phyloP scores from a whole-genome alignment of 2,113 vertebrate genomes.

The Ageneiosus marmoratus region DNA sequence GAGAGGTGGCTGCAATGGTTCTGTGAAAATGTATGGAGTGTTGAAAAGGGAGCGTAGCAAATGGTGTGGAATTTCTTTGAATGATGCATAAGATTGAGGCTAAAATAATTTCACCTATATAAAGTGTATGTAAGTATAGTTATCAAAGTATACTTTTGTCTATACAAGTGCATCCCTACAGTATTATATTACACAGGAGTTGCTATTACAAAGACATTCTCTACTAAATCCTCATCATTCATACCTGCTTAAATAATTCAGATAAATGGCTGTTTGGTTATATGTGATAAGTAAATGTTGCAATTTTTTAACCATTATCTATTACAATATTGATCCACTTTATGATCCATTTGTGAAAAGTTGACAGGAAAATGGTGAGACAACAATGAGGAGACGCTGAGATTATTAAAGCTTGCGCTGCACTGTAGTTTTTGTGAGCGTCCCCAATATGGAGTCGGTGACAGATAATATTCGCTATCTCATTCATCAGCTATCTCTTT shows the following conservation, averaged over 20 bases:
- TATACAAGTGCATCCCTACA: not conserved
- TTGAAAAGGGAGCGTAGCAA: constrained; percentile 14
- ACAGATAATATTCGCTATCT: constrained; percentile 48
- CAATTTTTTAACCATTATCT: not conserved
- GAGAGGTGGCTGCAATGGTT: constrained; percentile 47
- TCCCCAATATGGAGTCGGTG: constrained; percentile 37
- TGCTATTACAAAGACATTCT: too few relatives aligned
- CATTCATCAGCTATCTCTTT: constrained; percentile 48
- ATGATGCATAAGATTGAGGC: not conserved
- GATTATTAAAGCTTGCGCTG: constrained; percentile 11
- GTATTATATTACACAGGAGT: not conserved
- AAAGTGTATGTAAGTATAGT: not conserved
- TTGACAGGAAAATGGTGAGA: not conserved
- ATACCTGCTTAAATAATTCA: not conserved
- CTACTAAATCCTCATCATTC: not conserved
- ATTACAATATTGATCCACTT: not conserved
- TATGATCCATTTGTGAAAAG: not conserved
- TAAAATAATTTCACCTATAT: constrained; percentile 12
- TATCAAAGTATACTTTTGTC: not conserved
- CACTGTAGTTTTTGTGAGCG: constrained; percentile 5
- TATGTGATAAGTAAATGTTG: not conserved
- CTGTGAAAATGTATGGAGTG: constrained; percentile 46
- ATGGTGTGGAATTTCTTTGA: constrained; percentile 32
- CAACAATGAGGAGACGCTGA: constrained; percentile 5
- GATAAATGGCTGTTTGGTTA: not conserved